These are phyloP conservation scores for Girardia tigrina DNA, from an alignment of 2,888 invertebrate species.

Conservation along the genomic window DNA sequence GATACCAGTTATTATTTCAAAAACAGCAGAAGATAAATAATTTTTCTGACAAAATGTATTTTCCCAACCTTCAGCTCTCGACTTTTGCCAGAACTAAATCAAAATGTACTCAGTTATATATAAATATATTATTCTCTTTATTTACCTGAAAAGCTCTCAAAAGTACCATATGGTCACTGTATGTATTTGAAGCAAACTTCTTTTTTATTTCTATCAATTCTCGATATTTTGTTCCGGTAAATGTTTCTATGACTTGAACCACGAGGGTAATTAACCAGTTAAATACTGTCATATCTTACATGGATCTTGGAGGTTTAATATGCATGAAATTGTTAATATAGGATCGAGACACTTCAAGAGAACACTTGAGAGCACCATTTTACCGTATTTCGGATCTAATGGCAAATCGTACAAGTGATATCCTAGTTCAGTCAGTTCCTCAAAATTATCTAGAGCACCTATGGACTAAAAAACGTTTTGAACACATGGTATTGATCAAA, in stretches of 20 bases:
- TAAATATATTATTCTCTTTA: not conserved
- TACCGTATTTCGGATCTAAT: constrained; percentile 75
- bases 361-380: constrained; percentile 74
- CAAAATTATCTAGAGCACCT: constrained; percentile 69
- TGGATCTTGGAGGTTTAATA: constrained; percentile 60
- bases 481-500: not conserved
- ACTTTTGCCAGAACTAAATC: constrained; percentile 56
- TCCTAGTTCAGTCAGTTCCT: constrained; percentile 73
- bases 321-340: constrained; percentile 73
- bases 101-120: not conserved
- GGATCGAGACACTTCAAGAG: constrained; percentile 83
- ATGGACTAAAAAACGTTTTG: constrained; percentile 57
- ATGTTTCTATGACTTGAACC: not conserved
- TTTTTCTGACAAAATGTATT: constrained; percentile 63
- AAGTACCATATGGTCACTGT: constrained; percentile 77
- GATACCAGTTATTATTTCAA: constrained; percentile 77
- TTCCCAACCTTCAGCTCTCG: constrained; percentile 60
- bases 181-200: constrained; percentile 62
- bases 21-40: constrained; percentile 64
- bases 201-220: constrained; percentile 59
- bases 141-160: constrained; percentile 66
- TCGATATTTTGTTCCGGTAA: constrained; percentile 44
- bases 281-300: constrained; percentile 3
- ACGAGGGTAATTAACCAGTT: not conserved
- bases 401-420: constrained; percentile 76